Percentiles rank a stretch among this genome's conserved stretches.
phyloP scores from a whole-genome alignment of 2,888 invertebrate genomes.

The Hemicrepidius hirtus region DNA sequence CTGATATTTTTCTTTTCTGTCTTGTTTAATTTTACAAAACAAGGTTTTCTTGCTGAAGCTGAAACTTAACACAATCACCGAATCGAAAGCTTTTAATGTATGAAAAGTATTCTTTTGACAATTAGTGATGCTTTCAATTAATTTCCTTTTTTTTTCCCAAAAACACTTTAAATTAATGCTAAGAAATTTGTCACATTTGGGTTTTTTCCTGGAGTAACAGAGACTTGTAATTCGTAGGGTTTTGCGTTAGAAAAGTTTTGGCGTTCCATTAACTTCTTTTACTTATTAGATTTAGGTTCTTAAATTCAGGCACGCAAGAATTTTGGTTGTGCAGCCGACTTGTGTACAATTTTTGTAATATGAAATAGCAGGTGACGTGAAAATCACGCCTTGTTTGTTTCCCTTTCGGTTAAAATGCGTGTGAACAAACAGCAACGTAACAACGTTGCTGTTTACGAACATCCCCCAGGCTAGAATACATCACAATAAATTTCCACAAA shows the following conservation, averaged over 20 bases:
- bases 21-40: too few relatives aligned
- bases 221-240: too few relatives aligned
- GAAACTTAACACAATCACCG: background rate
- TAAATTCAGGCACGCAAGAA: constrained; percentile 29
- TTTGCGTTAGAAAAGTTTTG: constrained; percentile 15
- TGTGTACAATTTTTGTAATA: background rate
- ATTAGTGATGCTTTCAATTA: too few relatives aligned
- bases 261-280: constrained; percentile 27
- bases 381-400: constrained; percentile 12
- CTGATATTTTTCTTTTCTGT: too few relatives aligned
- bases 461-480: background rate
- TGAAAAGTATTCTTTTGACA: background rate
- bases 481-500: constrained; percentile 1
- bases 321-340: background rate
- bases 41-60: too few relatives aligned
- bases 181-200: too few relatives aligned
- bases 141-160: too few relatives aligned
- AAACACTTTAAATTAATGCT: too few relatives aligned
- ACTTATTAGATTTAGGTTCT: constrained; percentile 24
- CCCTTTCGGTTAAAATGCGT: background rate
- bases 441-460: background rate
- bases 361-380: constrained; percentile 18
- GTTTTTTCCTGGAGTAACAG: too few relatives aligned
- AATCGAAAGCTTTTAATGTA: background rate
- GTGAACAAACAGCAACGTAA: background rate